Conservation (phyloP, 2,888 invertebrate genomes). For the Caenorhabditis drosophilae region DNA sequence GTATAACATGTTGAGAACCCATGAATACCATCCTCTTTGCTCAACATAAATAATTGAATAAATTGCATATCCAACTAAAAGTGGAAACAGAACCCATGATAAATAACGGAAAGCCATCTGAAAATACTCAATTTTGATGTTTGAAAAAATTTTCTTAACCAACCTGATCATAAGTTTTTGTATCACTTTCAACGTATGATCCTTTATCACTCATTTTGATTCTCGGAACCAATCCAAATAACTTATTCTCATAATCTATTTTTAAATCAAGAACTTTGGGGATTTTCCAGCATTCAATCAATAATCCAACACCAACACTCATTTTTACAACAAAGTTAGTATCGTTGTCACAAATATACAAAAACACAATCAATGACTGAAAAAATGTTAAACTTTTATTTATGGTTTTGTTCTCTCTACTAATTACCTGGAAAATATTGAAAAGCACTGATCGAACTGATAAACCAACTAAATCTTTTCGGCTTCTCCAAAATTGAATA, state of each 20-base stretch:
- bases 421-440: conserved; percentile 79
- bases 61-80: conserved; percentile 88
- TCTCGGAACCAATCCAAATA: conserved; percentile 82
- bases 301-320: conserved; percentile 89
- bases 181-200: conserved; percentile 91
- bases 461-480: conserved; percentile 86
- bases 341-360: conserved; percentile 97
- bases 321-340: conserved; percentile 92
- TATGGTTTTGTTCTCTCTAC: neutral
- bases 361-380: conserved; percentile 89
- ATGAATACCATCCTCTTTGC: conserved; percentile 96
- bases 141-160: conserved; percentile 30
- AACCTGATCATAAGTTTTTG: conserved; percentile 84
- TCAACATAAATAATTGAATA: conserved; percentile 94
- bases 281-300: conserved; percentile 98
- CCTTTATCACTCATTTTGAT: conserved; percentile 88
- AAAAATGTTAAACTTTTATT: conserved; percentile 9
- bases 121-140: conserved; percentile 27
- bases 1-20: conserved; percentile 92
- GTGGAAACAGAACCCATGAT: conserved; percentile 92
- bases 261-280: conserved; percentile 76
- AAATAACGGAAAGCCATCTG: conserved; percentile 91
- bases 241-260: conserved; percentile 71
- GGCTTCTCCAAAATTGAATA: conserved; percentile 99
- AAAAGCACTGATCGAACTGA: conserved; percentile 98